A percentile compares a stretch with the other conserved stretches of the same genome.
Evolutionary conservation across 2,113 vertebrate genomes (phyloP).

Genomic region (Prionailurus bengalensis): DNA sequence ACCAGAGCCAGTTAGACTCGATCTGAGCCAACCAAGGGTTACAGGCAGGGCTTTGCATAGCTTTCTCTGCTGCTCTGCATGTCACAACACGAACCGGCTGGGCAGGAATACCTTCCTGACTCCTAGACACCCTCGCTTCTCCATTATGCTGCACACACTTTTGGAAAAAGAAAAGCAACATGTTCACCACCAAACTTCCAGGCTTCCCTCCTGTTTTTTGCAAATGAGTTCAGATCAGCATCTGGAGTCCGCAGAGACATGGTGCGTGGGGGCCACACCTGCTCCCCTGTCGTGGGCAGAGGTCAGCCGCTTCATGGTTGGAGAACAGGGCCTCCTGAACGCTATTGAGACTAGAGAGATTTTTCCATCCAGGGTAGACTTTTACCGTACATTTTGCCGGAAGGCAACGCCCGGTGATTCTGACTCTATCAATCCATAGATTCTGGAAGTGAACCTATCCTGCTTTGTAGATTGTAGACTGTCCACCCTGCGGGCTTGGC

Average conservation of each 20-base stretch:
- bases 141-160: background rate
- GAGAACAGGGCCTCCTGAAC: background rate
- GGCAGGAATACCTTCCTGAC: slow-evolving; percentile 71
- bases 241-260: background rate
- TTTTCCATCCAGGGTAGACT: background rate
- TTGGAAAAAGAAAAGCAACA: background rate
- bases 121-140: slow-evolving; percentile 42
- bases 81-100: slow-evolving; percentile 66
- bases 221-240: background rate
- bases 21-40: background rate
- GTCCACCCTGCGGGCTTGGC: background rate
- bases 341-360: background rate
- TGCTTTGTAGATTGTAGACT: background rate
- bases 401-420: background rate
- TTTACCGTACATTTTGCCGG: background rate
- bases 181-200: background rate
- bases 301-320: background rate
- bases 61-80: background rate
- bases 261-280: background rate
- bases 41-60: slow-evolving; percentile 24
- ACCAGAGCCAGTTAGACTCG: background rate
- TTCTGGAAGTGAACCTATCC: background rate
- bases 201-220: background rate
- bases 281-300: background rate
- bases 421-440: background rate